Base-by-base conservation (phyloP, 2,888 invertebrate species). In the Ochlodes sylvanus region DNA sequence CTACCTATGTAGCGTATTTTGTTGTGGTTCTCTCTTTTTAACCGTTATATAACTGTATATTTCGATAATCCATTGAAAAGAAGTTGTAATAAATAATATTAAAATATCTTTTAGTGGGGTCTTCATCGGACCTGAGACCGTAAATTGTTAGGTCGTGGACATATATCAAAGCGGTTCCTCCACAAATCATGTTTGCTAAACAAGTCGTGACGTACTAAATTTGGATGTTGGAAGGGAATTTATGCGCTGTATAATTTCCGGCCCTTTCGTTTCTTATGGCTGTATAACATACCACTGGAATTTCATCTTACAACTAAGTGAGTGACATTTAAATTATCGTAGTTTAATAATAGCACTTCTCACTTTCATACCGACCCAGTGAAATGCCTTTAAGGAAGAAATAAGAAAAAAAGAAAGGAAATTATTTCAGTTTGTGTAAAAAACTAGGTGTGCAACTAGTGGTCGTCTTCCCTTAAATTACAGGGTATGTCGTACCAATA, bases 121-220 rank as follows among this genome's bases (percentile, higher is more conserved):
- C 19, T 38, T 54, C 38, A 38, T 47, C 19, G 60, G 27, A 38
- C 52, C 52, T 52, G 32, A 60, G 67, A 44, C 12, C 54, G 54
- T 67, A 67, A 61, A 67, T 67, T 61, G n/a, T 47, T 47, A 66
- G 19, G 21, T 15, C 44, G 15, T 58, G 58, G 65, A 52, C 50
- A 65, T 63, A 63, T 63, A 63, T 67, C 55, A 67, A 55, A 60
- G 32, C 47, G 61, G 54, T 61, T 61, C 67, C 55, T 61, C 55
- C 38, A 67, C 67, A 61, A 67, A 68, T 68, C 68, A 68, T 21
- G 32, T 64, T 47, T 55, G 62, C 38, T 38, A 57, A 64, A 65
- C 57, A 52, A 65, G 65, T 50, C 17, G 52, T 58, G 65, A 65
- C 65, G 57, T 61, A 62, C 38, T 41, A 55, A 61, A 67, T 67